Evolutionary conservation across 2,888 invertebrate genomes (phyloP).

Genomic region (Ceraclea dissimilis): DNA sequence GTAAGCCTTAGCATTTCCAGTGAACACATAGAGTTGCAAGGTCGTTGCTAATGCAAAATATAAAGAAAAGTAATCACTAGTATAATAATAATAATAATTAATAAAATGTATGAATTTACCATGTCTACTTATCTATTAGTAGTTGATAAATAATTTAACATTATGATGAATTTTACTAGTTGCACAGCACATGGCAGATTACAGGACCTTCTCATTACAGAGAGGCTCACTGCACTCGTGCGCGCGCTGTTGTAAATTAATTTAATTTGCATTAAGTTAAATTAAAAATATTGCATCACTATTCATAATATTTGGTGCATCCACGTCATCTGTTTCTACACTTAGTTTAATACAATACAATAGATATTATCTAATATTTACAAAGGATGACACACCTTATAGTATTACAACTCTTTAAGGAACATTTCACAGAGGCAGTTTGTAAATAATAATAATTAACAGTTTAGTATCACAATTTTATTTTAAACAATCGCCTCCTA

Average conservation of each 20-base stretch:
- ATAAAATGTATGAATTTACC: conserved; percentile 22
- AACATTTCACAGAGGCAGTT: conserved; percentile 26
- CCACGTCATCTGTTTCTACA: not conserved
- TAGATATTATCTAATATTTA: too few species aligned
- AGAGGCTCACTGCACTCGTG: too few species aligned
- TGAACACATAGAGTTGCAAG: conserved; percentile 14
- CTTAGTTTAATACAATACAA: too few species aligned
- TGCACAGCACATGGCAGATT: too few species aligned
- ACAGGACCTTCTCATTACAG: too few species aligned
- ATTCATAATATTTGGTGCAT: conserved; percentile 7
- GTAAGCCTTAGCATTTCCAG: conserved; percentile 5
- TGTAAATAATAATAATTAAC: conserved; percentile 23
- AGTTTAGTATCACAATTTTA: conserved; percentile 23
- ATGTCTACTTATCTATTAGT: conserved; percentile 21
- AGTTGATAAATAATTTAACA: conserved; percentile 19
- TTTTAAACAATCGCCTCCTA: not conserved
- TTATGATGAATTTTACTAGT: too few species aligned
- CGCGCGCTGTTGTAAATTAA: not conserved
- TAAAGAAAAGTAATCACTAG: conserved; percentile 5
- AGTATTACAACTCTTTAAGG: conserved; percentile 22
- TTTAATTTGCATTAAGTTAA: conserved; percentile 17
- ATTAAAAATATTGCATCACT: conserved; percentile 21
- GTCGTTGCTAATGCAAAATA: too few species aligned
- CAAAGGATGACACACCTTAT: not conserved
- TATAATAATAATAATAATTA: conserved; percentile 11